phyloP scores from a whole-genome alignment of 2,888 invertebrate species.

The Epirrhoe alternata region DNA sequence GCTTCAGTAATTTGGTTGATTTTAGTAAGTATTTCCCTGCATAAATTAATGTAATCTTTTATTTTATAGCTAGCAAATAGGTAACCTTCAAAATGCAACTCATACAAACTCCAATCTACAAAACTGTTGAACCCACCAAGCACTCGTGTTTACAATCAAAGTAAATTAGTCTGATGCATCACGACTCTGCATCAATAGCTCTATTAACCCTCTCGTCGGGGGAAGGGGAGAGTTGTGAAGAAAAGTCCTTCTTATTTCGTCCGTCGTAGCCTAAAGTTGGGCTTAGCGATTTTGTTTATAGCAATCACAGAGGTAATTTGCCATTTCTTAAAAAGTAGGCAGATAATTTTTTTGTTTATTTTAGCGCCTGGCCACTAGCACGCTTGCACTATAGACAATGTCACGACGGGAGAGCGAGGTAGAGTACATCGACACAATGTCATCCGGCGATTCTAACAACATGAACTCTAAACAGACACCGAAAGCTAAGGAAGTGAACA shows the following conservation, averaged over 20 bases:
- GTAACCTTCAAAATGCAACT: constrained; percentile 3
- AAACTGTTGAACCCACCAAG: too few relatives aligned
- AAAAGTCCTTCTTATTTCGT: background rate
- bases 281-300: constrained; percentile 9
- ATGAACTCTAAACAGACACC: constrained; percentile 63
- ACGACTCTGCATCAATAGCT: constrained; percentile 1
- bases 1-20: constrained; percentile 17
- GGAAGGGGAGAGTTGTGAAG: background rate
- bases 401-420: constrained; percentile 62
- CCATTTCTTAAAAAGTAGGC: constrained; percentile 28
- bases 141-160: background rate
- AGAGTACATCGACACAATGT: constrained; percentile 68
- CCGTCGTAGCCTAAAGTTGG: constrained; percentile 1
- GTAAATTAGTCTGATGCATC: background rate
- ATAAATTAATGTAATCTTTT: background rate
- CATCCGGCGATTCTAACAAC: constrained; percentile 74
- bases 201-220: constrained; percentile 6
- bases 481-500: constrained; percentile 74
- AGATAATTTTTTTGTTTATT: constrained; percentile 37
- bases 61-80: background rate
- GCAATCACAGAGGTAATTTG: constrained; percentile 23
- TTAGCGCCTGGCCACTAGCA: constrained; percentile 61
- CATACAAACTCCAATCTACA: background rate
- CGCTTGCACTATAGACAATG: constrained; percentile 66
- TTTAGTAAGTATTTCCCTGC: constrained; percentile 5